Evolutionary conservation across 92 coral and sea anemone species (phyloP).

Genomic region (Phenganax stokvisi): DNA sequence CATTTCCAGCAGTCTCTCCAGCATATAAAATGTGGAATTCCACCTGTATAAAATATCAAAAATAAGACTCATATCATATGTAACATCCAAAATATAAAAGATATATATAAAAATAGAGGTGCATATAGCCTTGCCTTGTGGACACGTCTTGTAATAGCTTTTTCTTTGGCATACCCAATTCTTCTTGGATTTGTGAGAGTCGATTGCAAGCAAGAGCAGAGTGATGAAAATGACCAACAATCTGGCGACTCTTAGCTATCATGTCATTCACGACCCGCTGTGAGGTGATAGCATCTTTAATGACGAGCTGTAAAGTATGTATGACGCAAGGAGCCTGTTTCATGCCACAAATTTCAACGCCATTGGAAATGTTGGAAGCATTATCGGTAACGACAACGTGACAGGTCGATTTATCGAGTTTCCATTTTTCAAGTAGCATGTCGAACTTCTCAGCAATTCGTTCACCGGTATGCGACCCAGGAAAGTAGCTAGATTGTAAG

Average conservation of each 20-base stretch:
- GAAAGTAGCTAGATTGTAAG: too few relatives aligned
- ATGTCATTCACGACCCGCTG: neutral
- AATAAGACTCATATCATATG: too few relatives aligned
- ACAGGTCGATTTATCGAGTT: too few relatives aligned
- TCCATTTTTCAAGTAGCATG: too few relatives aligned
- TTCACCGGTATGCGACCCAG: too few relatives aligned
- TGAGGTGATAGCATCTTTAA: constrained; percentile 7
- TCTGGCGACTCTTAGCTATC: neutral
- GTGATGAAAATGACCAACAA: constrained; percentile 5
- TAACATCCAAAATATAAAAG: too few relatives aligned
- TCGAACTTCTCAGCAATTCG: too few relatives aligned
- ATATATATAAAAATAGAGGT: too few relatives aligned
- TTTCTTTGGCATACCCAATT: neutral
- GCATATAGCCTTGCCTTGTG: neutral
- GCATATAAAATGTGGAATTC: neutral
- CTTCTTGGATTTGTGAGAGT: neutral
- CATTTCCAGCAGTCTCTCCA: neutral
- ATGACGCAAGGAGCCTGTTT: neutral
- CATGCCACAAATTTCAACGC: neutral
- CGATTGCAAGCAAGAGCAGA: neutral
- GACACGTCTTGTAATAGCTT: neutral
- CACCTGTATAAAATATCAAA: neutral
- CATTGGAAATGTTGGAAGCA: neutral
- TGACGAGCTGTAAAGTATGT: neutral
- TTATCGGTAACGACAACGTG: too few relatives aligned